Conservation (phyloP, 2,113 vertebrate genomes). For the Tragelaphus strepsiceros region DNA sequence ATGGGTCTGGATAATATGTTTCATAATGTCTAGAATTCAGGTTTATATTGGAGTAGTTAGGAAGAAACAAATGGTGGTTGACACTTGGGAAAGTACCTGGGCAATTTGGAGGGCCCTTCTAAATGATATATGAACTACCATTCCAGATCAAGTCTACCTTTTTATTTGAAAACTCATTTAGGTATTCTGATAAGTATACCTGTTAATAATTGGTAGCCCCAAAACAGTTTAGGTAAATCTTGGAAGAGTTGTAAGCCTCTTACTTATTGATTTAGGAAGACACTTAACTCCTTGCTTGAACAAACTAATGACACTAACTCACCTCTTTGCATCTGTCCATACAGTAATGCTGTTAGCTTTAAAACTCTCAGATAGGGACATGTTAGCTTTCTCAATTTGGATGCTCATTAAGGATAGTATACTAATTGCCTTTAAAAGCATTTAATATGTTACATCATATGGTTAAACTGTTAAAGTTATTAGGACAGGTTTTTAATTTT, state of each 20-base stretch:
- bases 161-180: neutral
- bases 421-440: neutral
- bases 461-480: neutral
- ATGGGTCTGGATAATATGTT: neutral
- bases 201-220: neutral
- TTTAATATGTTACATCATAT: neutral
- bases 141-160: neutral
- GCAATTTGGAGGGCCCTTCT: neutral
- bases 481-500: neutral
- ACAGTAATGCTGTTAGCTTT: neutral
- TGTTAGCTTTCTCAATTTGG: neutral
- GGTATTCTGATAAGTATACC: neutral
- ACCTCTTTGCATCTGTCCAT: neutral
- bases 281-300: neutral
- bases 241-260: neutral
- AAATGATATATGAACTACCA: neutral
- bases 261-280: conserved; percentile 17
- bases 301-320: neutral
- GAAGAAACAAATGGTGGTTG: neutral
- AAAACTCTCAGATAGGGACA: neutral
- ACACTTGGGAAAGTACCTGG: neutral
- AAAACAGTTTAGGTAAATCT: neutral
- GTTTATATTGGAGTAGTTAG: neutral
- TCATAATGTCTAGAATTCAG: conserved; percentile 26
- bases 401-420: neutral